These are phyloP conservation scores for Fringilla coelebs DNA, from an alignment of 2,797 vertebrate genomes.

Conservation along the genomic window DNA sequence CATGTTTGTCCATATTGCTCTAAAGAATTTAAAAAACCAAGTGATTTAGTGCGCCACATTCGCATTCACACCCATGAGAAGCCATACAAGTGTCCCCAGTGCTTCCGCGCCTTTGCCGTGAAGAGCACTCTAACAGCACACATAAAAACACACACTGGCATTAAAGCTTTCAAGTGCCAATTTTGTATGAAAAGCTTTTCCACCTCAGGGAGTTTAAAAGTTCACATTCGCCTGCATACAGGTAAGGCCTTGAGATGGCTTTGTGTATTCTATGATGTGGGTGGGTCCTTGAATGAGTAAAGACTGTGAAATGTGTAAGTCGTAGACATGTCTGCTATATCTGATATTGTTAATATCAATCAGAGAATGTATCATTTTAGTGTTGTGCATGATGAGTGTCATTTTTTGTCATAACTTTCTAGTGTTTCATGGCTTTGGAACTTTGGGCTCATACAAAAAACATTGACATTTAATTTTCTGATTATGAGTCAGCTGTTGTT, in stretches of 20 bases:
- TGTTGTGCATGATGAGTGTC: not conserved
- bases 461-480: not conserved
- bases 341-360: not conserved
- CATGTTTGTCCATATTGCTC: conserved; percentile 95
- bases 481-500: not conserved
- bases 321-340: not conserved
- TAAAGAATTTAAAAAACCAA: conserved; percentile 99
- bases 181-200: conserved; percentile 97
- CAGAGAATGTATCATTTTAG: not conserved
- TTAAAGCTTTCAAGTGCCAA: conserved; percentile 97
- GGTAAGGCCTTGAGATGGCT: conserved; percentile 72
- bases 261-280: not conserved
- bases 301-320: not conserved
- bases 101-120: conserved; percentile 96
- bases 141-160: conserved; percentile 96
- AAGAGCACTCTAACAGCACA: conserved; percentile 99
- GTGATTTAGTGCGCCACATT: conserved; percentile 96
- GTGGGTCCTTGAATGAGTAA: not conserved
- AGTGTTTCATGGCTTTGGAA: not conserved
- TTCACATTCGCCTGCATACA: conserved; percentile 97
- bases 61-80: conserved; percentile 99
- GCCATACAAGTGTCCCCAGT: conserved; percentile 98
- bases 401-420: not conserved
- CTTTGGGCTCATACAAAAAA: not conserved
- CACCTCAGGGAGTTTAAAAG: conserved; percentile 98